Evolutionary conservation across 23 tunicate species (phyloP), one percentile per base, ranked within the genome.

Genomic region (Corella eumyota): DNA sequence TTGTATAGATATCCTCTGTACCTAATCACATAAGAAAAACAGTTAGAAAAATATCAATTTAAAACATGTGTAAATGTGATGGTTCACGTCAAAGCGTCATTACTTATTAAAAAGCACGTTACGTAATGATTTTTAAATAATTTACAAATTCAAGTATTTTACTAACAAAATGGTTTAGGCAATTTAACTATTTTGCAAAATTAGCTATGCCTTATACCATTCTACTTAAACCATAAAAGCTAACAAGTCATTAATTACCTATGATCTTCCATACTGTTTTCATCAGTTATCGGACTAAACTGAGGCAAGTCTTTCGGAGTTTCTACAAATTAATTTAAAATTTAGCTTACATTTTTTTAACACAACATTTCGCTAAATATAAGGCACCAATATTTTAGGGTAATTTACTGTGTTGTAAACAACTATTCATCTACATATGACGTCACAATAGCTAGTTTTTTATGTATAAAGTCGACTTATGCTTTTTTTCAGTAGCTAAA

Each of bases 221-320:
- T 40, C 48, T 40, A 40, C 11, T 9, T 40, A 40, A 40, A 40
- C 48, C 13, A 40, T 40, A 15, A 15, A 40, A 40, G 48, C 13
- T 27, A 51, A 19, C 22, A n/a, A n/a, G n/a, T n/a, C n/a, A 7
- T 51, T 7, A 51, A 9, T 75, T 45, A 75, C 82, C 82, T 75
- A 66, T 66, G 48, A 25, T 66, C 82, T 33, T 24, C 46, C 73
- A 66, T 75, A 19, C 58, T 61, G 23, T 50, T 60, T 30, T 75
- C 82, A 75, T 60, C 50, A 4, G 71, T 19, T 5, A 73, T 67
- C 23, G 73, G 15, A 66, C 32, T 45, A 65, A 75, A 38, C 73
- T 56, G 73, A 66, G 69, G 71, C 64, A 74, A 74, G n/a, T 75
- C 82, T 75, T 45, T 75, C 4, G 82, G 82, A 3, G 82, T 66